Evolutionary conservation across 2,797 vertebrate species (phyloP).

Genomic region (Streptopelia turtur): DNA sequence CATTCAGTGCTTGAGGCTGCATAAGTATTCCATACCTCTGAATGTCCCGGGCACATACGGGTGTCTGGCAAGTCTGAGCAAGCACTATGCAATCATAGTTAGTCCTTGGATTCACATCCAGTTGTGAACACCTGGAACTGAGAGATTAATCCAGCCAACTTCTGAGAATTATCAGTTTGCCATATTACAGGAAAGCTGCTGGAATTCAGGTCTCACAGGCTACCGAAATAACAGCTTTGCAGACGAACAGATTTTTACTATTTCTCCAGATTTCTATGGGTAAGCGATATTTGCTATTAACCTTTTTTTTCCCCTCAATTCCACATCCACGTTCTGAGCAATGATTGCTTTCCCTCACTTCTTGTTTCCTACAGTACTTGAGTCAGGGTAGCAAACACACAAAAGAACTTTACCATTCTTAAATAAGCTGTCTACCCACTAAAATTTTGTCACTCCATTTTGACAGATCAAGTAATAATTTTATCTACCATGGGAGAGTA

Average conservation of each 20-base stretch:
- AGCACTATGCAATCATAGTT: background rate
- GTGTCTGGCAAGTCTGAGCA: background rate
- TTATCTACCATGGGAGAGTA: conserved; percentile 75
- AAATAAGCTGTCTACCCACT: conserved; percentile 74
- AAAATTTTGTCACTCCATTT: conserved; percentile 75
- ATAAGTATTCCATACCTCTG: background rate
- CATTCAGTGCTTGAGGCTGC: background rate
- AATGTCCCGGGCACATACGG: background rate
- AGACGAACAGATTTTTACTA: conserved; percentile 7
- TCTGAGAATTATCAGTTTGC: conserved; percentile 26
- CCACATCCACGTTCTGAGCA: conserved; percentile 24
- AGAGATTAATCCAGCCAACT: background rate
- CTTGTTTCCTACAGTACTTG: conserved; percentile 50
- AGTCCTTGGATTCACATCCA: background rate
- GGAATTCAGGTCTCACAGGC: background rate
- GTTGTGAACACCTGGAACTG: background rate
- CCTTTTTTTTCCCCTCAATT: background rate
- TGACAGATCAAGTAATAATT: conserved; percentile 81
- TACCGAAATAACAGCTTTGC: conserved; percentile 9
- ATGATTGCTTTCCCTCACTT: conserved; percentile 17
- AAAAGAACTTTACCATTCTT: conserved; percentile 70
- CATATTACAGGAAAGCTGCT: background rate
- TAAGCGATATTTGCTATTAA: conserved; percentile 18
- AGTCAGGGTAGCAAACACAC: conserved; percentile 61
- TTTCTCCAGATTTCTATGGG: background rate